phyloP scores from a whole-genome alignment of 2,113 vertebrate genomes.

The Larimichthys polyactis region DNA sequence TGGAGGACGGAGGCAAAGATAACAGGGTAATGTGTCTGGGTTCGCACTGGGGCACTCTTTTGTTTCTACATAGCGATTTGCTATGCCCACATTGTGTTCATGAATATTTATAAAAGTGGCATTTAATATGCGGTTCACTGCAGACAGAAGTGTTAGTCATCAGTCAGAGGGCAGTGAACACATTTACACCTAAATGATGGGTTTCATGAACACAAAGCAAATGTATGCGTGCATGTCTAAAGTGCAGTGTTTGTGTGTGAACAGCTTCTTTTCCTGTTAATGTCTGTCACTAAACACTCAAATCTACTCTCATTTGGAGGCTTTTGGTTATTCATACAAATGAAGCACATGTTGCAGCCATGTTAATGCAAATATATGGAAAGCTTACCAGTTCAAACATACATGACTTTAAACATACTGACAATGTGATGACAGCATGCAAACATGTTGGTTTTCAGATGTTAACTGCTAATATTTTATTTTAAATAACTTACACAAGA shows the following conservation, averaged over 20 bases:
- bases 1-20: not conserved
- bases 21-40: not conserved
- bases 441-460: too few species aligned
- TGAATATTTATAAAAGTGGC: slow-evolving; percentile 1
- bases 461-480: too few species aligned
- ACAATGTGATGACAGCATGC: too few species aligned
- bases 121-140: slow-evolving; percentile 20
- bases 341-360: not conserved
- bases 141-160: slow-evolving; percentile 33
- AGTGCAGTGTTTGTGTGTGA: slow-evolving; percentile 1
- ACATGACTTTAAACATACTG: too few species aligned
- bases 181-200: slow-evolving; percentile 37
- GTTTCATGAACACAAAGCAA: slow-evolving; percentile 40
- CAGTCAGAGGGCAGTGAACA: slow-evolving; percentile 42
- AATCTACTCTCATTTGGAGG: not conserved
- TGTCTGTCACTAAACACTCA: not conserved
- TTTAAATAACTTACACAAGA: too few species aligned
- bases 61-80: not conserved
- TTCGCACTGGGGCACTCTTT: not conserved
- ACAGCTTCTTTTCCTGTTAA: not conserved
- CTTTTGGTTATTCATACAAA: not conserved
- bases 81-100: slow-evolving; percentile 3
- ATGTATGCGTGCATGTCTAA: slow-evolving; percentile 29
- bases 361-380: not conserved
- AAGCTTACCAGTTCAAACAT: too few species aligned